Conservation (phyloP, 2,113 vertebrate genomes). For the Saguinus midas region DNA sequence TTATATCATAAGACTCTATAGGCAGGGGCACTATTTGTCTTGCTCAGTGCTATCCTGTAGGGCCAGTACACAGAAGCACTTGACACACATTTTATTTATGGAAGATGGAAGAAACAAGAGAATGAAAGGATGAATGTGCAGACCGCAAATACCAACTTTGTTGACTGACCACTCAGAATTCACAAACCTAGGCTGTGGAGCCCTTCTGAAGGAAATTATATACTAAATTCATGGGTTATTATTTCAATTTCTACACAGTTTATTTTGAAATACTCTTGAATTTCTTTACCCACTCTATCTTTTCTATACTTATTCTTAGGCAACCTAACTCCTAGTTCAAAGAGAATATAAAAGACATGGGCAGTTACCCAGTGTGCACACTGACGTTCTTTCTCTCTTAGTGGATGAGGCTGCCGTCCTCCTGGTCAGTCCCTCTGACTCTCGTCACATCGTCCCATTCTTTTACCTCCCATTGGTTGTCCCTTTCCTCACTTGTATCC, state of each 20-base stretch:
- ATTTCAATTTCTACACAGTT: not conserved
- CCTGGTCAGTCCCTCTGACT: not conserved
- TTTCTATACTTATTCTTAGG: not conserved
- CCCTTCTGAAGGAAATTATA: not conserved
- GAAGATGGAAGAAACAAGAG: not conserved
- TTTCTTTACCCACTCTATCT: not conserved
- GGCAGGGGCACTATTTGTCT: not conserved
- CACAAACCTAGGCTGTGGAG: not conserved
- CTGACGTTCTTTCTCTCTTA: not conserved
- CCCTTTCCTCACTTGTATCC: not conserved
- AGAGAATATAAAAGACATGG: not conserved
- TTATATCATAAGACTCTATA: not conserved
- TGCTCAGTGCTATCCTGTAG: not conserved
- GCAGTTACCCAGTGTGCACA: not conserved
- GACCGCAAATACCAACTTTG: accelerated
- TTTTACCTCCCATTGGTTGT: not conserved
- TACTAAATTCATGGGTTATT: not conserved
- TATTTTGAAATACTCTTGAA: not conserved
- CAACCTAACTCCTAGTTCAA: not conserved
- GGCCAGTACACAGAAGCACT: not conserved
- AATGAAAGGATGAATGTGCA: not conserved
- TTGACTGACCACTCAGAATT: not conserved
- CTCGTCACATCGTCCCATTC: no score
- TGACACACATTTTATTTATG: not conserved
- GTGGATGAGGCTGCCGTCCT: not conserved